A percentile compares a stretch with the other conserved stretches of the same genome.
These are phyloP conservation scores for Magallana nippona DNA, from an alignment of 2,888 invertebrate genomes.

Conservation along the genomic window DNA sequence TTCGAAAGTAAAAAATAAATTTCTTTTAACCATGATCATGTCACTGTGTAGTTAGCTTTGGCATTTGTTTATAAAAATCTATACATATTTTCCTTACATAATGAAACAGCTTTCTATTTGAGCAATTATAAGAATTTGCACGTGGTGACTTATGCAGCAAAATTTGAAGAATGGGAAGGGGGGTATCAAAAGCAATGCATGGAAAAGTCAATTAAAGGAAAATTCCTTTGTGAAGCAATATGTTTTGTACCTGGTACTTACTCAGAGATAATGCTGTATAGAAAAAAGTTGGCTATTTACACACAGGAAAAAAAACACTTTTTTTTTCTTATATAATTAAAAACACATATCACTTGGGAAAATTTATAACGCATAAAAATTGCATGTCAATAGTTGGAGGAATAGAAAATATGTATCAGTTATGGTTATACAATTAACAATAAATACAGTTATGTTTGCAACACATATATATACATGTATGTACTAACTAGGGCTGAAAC, in stretches of 20 bases:
- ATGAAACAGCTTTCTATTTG: not conserved
- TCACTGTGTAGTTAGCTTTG: not conserved
- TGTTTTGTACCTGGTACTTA: not conserved
- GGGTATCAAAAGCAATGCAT: not conserved
- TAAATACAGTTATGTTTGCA: not conserved
- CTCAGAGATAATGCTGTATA: not conserved
- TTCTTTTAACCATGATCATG: too few relatives aligned
- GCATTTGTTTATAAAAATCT: not conserved
- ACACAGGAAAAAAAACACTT: not conserved
- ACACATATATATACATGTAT: not conserved
- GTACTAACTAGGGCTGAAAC: not conserved
- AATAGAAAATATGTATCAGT: not conserved
- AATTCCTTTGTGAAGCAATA: not conserved
- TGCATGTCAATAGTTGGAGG: too few relatives aligned
- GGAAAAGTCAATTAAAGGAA: not conserved
- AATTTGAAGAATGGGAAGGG: not conserved
- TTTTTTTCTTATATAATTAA: not conserved
- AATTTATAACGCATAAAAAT: too few relatives aligned
- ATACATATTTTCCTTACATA: not conserved
- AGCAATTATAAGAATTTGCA: not conserved
- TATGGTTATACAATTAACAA: slow-evolving; percentile 12
- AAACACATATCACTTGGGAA: not conserved
- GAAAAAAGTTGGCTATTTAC: not conserved
- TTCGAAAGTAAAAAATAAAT: too few relatives aligned
- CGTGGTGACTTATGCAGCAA: not conserved